Conservation (phyloP, 1,140 invertebrate genomes). For the Penaeus vannamei region DNA sequence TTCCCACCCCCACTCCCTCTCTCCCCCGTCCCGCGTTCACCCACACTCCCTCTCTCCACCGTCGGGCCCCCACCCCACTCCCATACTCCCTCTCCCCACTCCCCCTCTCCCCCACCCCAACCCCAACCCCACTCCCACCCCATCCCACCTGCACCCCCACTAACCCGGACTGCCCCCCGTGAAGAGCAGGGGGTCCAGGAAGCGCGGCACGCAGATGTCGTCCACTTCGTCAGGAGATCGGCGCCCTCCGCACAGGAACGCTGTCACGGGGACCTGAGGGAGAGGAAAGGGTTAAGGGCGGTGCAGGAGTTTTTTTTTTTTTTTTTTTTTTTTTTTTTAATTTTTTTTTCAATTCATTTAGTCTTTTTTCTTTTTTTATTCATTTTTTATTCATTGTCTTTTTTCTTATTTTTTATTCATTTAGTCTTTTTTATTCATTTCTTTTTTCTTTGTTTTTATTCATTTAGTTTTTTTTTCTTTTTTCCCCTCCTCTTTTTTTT, state of each 20-base stretch:
- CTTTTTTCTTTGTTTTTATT: too few relatives aligned
- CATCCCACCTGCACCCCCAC: neutral
- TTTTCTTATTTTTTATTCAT: too few relatives aligned
- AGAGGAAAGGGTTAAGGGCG: neutral
- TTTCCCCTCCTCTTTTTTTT: neutral
- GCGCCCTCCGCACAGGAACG: conserved; percentile 31
- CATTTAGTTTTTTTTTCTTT: neutral
- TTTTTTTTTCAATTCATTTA: too few relatives aligned
- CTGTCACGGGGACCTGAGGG: conserved; percentile 36
- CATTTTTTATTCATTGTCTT: too few relatives aligned
- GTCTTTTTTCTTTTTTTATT: too few relatives aligned
- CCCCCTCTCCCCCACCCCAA: neutral
- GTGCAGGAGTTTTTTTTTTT: neutral
- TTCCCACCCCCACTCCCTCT: neutral
- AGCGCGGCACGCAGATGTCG: conserved; percentile 28
- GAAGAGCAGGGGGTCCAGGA: conserved; percentile 45
- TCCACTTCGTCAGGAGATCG: neutral
- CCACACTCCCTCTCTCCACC: neutral
- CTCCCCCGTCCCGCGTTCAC: neutral
- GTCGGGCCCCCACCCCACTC: neutral
- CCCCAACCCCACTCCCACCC: neutral
- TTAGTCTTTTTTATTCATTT: too few relatives aligned
- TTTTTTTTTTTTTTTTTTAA: neutral
- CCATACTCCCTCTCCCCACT: neutral
- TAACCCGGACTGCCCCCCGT: neutral